These are phyloP conservation scores for Poecilia picta DNA, from an alignment of 2,797 vertebrate species.

Conservation along the genomic window DNA sequence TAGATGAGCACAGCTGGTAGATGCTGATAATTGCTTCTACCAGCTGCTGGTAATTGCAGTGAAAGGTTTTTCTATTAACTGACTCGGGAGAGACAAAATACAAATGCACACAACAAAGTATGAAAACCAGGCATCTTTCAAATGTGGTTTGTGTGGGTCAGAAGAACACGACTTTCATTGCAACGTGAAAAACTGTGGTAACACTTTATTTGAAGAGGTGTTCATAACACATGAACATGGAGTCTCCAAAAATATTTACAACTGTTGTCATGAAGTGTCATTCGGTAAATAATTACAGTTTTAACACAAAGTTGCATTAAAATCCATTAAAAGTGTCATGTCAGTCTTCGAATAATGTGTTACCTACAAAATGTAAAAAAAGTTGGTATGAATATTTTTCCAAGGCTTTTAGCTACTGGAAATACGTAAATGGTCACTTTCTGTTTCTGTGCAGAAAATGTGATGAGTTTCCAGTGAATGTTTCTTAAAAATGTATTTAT, in stretches of 20 bases:
- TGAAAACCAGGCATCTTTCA: not conserved
- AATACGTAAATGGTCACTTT: no score
- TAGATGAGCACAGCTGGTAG: not conserved
- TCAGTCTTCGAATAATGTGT: no score
- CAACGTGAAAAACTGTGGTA: not conserved
- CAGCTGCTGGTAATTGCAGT: not conserved
- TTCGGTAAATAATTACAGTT: no score
- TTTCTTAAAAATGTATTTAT: no score
- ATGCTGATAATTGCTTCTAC: not conserved
- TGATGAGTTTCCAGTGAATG: no score
- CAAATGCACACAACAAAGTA: not conserved
- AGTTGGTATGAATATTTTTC: not conserved
- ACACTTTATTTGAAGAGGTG: no score
- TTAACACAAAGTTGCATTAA: no score
- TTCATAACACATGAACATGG: no score
- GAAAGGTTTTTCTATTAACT: not conserved
- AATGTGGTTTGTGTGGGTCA: not conserved
- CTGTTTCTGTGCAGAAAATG: no score
- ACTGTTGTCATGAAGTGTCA: no score
- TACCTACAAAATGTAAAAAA: not conserved
- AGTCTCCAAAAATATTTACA: no score
- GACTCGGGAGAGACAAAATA: not conserved
- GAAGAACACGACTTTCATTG: not conserved
- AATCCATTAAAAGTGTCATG: no score
- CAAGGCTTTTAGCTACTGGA: not conserved